Evolutionary conservation across 2,113 vertebrate species (phyloP).

Genomic region (Helogale parvula): DNA sequence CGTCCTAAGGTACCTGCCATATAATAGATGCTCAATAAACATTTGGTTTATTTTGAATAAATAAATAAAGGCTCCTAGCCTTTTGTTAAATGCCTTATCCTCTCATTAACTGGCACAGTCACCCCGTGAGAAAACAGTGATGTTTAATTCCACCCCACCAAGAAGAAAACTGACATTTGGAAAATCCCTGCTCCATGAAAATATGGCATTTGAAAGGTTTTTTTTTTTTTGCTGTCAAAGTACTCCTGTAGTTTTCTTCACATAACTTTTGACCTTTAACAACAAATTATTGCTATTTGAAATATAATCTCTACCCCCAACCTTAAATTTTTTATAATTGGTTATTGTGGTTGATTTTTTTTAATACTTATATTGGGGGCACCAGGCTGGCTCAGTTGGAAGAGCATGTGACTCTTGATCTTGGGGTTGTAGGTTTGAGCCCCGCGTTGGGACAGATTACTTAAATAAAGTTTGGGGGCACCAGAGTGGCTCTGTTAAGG

Average conservation of each 20-base stretch:
- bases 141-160: background rate
- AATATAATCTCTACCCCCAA: background rate
- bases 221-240: background rate
- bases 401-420: background rate
- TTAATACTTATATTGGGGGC: background rate
- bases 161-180: background rate
- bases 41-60: background rate
- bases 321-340: background rate
- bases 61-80: background rate
- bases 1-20: background rate
- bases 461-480: background rate
- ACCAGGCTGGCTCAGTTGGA: background rate
- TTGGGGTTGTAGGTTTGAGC: background rate
- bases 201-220: background rate
- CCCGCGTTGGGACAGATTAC: background rate
- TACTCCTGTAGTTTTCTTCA: background rate
- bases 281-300: background rate
- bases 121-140: background rate
- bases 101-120: background rate
- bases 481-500: no score
- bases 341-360: background rate
- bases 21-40: background rate
- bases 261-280: slow-evolving; percentile 10
- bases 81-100: background rate
- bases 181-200: background rate